Evolutionary conservation across 2,797 vertebrate genomes (phyloP).

Genomic region (Antennarius maculatus): DNA sequence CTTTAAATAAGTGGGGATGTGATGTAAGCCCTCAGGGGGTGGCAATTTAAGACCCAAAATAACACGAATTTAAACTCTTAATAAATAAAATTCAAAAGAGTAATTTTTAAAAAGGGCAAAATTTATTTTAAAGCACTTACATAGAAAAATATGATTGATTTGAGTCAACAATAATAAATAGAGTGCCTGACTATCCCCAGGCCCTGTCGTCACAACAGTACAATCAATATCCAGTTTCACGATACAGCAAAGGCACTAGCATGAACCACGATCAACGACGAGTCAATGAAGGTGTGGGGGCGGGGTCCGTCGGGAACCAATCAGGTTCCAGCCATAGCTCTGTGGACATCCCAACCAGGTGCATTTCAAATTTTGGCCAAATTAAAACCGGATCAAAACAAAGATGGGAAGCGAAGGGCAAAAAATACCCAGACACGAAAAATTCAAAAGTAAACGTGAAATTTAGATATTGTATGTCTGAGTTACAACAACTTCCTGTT

Average conservation of each 20-base stretch:
- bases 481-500: too few relatives aligned
- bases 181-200: constrained; percentile 77
- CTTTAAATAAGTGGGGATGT: neutral
- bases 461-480: too few relatives aligned
- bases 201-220: constrained; percentile 78
- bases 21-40: too few relatives aligned
- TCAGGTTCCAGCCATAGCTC: too few relatives aligned
- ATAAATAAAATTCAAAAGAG: constrained; percentile 31
- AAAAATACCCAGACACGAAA: neutral
- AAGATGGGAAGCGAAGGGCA: neutral
- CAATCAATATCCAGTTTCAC: constrained; percentile 85
- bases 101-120: constrained; percentile 77
- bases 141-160: constrained; percentile 89
- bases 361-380: neutral
- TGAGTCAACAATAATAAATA: constrained; percentile 86
- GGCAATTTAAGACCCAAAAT: neutral
- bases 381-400: constrained; percentile 2
- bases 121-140: constrained; percentile 88
- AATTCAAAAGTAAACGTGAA: too few relatives aligned
- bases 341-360: too few relatives aligned
- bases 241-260: constrained; percentile 87
- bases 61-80: neutral
- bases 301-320: neutral
- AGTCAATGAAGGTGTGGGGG: constrained; percentile 57
- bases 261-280: constrained; percentile 78